Conservation (phyloP, 2,113 vertebrate species). For the Erinaceus europaeus region DNA sequence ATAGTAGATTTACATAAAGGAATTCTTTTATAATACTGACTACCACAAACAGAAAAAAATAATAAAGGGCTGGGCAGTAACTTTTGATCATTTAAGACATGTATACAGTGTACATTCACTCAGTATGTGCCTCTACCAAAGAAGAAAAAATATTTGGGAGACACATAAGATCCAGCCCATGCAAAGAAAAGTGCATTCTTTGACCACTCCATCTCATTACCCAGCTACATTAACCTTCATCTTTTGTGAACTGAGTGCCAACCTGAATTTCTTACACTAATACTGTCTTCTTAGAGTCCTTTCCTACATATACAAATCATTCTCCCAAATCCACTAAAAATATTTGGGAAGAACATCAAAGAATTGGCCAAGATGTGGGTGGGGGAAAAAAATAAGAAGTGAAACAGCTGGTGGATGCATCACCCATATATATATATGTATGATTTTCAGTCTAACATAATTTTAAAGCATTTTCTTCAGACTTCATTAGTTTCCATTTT, state of each 20-base stretch:
- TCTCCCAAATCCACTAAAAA: background rate
- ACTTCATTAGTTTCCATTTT: background rate
- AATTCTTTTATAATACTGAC: background rate
- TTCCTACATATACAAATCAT: background rate
- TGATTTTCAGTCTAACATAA: background rate
- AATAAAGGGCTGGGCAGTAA: background rate
- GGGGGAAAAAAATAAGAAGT: background rate
- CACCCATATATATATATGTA: background rate
- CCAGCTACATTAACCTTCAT: background rate
- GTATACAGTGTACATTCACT: background rate
- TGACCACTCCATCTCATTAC: background rate
- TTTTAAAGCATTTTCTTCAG: background rate
- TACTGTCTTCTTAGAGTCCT: background rate
- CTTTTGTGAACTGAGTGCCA: background rate
- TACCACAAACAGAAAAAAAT: background rate
- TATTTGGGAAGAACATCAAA: background rate
- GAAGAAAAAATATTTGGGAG: background rate
- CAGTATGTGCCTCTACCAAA: background rate
- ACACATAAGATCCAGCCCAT: background rate
- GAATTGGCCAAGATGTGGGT: background rate
- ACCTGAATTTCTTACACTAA: background rate
- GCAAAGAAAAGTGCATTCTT: background rate
- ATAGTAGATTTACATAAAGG: background rate
- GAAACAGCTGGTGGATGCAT: background rate
- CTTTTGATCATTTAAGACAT: background rate